Evolutionary conservation across 2,113 vertebrate species (phyloP), one percentile per base, ranked within the genome.

Genomic region (Eulemur rufifrons): DNA sequence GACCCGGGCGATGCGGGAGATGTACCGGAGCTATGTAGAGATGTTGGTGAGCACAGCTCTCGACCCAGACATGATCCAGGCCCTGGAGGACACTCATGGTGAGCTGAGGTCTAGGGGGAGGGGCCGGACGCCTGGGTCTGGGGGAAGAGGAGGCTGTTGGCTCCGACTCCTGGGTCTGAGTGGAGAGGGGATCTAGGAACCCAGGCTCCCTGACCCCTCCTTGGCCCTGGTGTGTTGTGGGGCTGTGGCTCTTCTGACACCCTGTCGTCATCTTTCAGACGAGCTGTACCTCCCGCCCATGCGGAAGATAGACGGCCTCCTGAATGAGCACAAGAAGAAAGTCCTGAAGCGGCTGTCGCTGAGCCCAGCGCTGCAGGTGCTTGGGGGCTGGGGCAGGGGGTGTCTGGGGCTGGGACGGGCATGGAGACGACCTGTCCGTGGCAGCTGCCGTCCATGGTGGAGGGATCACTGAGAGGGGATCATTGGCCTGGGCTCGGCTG

Each of bases 21-120:
- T 99, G 99, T 99, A 99, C 98, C 99, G 99, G 90, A 99, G 99
- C 98, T 99, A 99, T 0, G 99, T 99, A 96, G 99, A 99, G 98
- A 99, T 99, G 99, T 95, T 99, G 95, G 99, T 99, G 97, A 99
- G 99, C 98, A 99, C 99, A 0, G 99, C 99, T 0, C 98, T 99
- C 32, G 99, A 99, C 97, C 99, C 99, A 0, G 99, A 99, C 98
- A 99, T 99, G 99, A 99, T 99, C 97, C 99, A 99, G 98, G 99
- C 99, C 66, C 98, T 99, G 96, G 99, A 99, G 96, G 99, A 99
- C 98, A 99, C 99, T 0, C 99, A 99, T 0, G 99, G 99, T 99
- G 81, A 97, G 98, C 61, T 3, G 56, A 13, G 5, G 45, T 81
- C 59, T 18, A 8, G 13, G 27, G 5, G 66, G 37, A 29, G 20